Percentiles rank a stretch among this genome's conserved stretches.
Conservation (phyloP, 2,113 vertebrate species). For the Labeo catla region DNA sequence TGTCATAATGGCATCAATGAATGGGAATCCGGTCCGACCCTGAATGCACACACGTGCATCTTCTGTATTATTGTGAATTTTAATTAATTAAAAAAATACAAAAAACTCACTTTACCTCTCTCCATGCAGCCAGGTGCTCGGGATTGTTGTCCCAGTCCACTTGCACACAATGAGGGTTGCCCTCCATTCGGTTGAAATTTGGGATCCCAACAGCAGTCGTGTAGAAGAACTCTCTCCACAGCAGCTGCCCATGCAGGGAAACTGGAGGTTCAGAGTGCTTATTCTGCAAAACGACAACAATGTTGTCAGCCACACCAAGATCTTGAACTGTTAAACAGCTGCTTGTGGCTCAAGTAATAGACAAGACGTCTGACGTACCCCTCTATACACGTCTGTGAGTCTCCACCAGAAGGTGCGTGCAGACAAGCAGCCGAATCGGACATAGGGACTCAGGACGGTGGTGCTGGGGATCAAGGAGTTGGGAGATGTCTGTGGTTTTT, state of each 20-base stretch:
- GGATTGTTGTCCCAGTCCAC: conserved; percentile 73
- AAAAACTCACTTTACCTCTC: conserved; percentile 63
- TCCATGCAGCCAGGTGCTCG: conserved; percentile 70
- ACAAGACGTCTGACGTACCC: conserved; percentile 58
- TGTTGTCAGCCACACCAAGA: neutral
- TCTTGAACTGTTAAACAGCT: neutral
- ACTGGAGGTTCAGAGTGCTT: conserved; percentile 77
- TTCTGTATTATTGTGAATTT: neutral
- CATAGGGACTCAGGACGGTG: conserved; percentile 79
- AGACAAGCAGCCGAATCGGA: conserved; percentile 77
- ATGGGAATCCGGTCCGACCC: conserved; percentile 72
- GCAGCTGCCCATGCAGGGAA: conserved; percentile 78
- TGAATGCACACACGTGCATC: conserved; percentile 28
- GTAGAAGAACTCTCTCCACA: conserved; percentile 83
- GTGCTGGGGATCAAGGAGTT: conserved; percentile 78
- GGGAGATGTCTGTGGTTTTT: conserved; percentile 78
- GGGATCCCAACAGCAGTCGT: conserved; percentile 69
- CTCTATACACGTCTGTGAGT: conserved; percentile 70
- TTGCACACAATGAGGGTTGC: conserved; percentile 72
- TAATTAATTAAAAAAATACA: neutral
- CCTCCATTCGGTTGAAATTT: conserved; percentile 76
- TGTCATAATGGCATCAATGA: conserved; percentile 77
- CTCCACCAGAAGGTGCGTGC: conserved; percentile 79
- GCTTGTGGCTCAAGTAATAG: neutral
- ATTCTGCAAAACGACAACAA: conserved; percentile 59